Evolutionary conservation across 2,888 invertebrate genomes (phyloP).

Genomic region (Nemoura dubitans): DNA sequence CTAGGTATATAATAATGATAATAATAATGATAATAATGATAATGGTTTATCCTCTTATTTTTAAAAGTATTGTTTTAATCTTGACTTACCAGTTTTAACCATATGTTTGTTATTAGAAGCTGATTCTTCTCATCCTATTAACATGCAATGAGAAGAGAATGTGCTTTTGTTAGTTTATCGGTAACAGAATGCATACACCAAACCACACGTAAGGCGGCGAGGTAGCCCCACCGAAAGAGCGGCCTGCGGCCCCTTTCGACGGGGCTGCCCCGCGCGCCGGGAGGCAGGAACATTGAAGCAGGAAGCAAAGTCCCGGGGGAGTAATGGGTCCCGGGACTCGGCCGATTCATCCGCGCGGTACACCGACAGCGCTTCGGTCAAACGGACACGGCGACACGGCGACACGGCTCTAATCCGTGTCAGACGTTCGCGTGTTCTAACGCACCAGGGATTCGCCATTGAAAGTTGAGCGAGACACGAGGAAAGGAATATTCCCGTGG

Average conservation of each 20-base stretch:
- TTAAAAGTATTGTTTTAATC: conserved; percentile 50
- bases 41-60: conserved; percentile 50
- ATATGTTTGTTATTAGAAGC: conserved; percentile 94
- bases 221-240: conserved; percentile 8
- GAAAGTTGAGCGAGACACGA: neutral
- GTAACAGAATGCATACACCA: conserved; percentile 52
- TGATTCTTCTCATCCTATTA: conserved; percentile 95
- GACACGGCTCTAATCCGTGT: neutral
- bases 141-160: conserved; percentile 61
- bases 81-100: conserved; percentile 92
- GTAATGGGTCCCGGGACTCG: conserved; percentile 24
- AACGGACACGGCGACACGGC: no score
- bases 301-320: conserved; percentile 47
- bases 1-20: conserved; percentile 27
- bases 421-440: neutral
- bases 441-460: neutral
- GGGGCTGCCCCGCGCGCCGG: conserved; percentile 22
- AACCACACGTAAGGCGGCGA: conserved; percentile 45
- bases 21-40: conserved; percentile 7
- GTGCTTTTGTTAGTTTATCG: conserved; percentile 52
- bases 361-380: no score
- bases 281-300: conserved; percentile 48
- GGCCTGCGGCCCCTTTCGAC: neutral
- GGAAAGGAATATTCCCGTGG: neutral
- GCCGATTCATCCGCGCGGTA: conserved; percentile 15